Base-by-base conservation (phyloP, 2,113 vertebrate genomes). In the Corythaixoides concolor region DNA sequence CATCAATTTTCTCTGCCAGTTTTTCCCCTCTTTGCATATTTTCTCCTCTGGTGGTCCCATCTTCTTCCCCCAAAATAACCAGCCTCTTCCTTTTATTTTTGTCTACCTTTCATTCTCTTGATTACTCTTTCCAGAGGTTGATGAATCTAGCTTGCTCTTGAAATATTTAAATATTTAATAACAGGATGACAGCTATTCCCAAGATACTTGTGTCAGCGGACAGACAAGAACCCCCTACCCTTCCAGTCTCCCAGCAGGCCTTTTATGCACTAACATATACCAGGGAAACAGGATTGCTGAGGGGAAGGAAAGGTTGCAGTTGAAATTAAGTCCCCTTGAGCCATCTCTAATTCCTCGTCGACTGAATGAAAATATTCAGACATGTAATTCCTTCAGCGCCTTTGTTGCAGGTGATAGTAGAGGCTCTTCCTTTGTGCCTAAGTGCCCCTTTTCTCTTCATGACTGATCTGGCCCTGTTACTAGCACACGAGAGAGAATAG, bases 151-250 rank as follows among this genome's bases (percentile, higher is more conserved):
- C 93, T 94, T 97, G 91, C 87, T 97, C 96, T 95, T 96, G 96
- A 97, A 97, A 97, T 97, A 97, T 97, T 97, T 97, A 97, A 97
- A 97, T 97, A 97, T 97, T 97, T 97, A 97, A 97, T 97, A 97
- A 95, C 87, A 96, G 77, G 84, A 97, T 97, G 97, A 97, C 97
- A 97, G 95, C 94, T 97, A 89, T 95, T 96, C 97, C 95, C 97
- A 76, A 93, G 95, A 85, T 23, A 94, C 78, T 95, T 89, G 93
- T 97, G 95, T 97, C 94, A 93, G 93, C 93, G 94, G 95, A 95
- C 96, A 97, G 95, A 97, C 95, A 96, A 95, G 93, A 95, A 88
- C 81, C 94, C 94, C 95, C 96, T 95, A 97, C 96, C 89, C 94
- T 96, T 97, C 89, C 92, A 85, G 50, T 95, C 94, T 97, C 97